Percentiles rank a stretch among this genome's conserved stretches.
phyloP scores from a whole-genome alignment of 1,140 invertebrate species.

The Monomorium pharaonis region DNA sequence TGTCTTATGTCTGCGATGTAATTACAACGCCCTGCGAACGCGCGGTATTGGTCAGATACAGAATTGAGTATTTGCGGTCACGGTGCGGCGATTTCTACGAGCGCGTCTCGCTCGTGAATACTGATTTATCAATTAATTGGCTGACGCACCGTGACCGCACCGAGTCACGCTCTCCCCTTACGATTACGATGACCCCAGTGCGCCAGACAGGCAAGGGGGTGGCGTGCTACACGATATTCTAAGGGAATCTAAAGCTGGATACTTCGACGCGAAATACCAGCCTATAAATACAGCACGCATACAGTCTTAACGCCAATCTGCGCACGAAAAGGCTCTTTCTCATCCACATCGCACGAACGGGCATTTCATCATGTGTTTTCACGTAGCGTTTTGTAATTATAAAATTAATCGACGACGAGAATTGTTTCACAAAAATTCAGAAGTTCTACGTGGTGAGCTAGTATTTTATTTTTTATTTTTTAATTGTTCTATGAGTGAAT shows the following conservation, averaged over 20 bases:
- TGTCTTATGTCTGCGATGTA: not conserved
- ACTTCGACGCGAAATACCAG: not conserved
- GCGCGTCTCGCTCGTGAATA: constrained; percentile 49
- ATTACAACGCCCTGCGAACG: not conserved
- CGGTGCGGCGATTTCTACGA: constrained; percentile 26
- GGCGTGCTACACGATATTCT: not conserved
- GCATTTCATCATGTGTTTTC: not conserved
- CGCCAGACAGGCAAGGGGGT: not conserved
- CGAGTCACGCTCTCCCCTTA: constrained; percentile 61
- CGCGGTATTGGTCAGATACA: not conserved
- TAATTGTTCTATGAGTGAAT: not conserved
- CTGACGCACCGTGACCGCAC: constrained; percentile 37
- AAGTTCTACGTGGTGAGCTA: not conserved
- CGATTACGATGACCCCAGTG: constrained; percentile 26
- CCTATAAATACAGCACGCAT: not conserved
- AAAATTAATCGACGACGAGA: not conserved
- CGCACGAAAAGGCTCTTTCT: not conserved
- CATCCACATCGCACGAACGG: not conserved
- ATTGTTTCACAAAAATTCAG: not conserved
- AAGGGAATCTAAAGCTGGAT: not conserved
- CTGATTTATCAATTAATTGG: constrained; percentile 69
- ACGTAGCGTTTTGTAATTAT: not conserved
- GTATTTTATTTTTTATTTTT: not conserved
- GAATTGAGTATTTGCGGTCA: constrained; percentile 18
- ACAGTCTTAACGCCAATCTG: not conserved